These are phyloP conservation scores for Paracentrotus lividus DNA, from an alignment of 53 echinoderm and acorn worm genomes.

Conservation along the genomic window DNA sequence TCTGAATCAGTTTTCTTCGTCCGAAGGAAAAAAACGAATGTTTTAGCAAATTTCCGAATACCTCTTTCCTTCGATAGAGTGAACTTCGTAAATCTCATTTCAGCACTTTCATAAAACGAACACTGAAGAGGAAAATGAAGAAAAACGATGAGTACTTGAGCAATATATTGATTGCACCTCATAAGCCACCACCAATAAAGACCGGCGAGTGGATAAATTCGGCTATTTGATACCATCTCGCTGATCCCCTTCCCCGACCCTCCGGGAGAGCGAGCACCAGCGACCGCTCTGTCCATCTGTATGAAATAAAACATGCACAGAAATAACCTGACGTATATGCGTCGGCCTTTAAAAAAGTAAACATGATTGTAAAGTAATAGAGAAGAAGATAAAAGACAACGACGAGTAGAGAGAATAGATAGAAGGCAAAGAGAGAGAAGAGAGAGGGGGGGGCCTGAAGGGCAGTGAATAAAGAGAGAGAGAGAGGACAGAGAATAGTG, in stretches of 20 bases:
- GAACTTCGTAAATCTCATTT: background rate
- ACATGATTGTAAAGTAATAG: no score
- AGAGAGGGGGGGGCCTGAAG: background rate
- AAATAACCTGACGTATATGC: no score
- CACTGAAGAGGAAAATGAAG: background rate
- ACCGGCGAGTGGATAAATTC: background rate
- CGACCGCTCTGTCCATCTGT: background rate
- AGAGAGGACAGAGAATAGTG: background rate
- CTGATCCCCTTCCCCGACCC: constrained; percentile 17
- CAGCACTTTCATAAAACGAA: background rate
- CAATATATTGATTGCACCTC: background rate
- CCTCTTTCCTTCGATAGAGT: background rate
- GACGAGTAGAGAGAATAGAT: background rate
- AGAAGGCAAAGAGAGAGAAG: background rate
- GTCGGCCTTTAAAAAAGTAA: no score
- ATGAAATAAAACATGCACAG: background rate
- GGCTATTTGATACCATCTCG: constrained; percentile 35
- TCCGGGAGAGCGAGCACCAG: constrained; percentile 4
- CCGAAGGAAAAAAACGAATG: background rate
- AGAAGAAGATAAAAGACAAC: no score
- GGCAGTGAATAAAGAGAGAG: background rate
- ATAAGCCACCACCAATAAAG: background rate
- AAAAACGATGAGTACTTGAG: background rate
- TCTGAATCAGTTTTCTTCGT: background rate
- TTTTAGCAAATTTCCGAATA: background rate